A percentile compares a stretch with the other conserved stretches of the same genome.
phyloP scores from a whole-genome alignment of 2,888 invertebrate genomes.

The Branchinecta sandiegonensis region DNA sequence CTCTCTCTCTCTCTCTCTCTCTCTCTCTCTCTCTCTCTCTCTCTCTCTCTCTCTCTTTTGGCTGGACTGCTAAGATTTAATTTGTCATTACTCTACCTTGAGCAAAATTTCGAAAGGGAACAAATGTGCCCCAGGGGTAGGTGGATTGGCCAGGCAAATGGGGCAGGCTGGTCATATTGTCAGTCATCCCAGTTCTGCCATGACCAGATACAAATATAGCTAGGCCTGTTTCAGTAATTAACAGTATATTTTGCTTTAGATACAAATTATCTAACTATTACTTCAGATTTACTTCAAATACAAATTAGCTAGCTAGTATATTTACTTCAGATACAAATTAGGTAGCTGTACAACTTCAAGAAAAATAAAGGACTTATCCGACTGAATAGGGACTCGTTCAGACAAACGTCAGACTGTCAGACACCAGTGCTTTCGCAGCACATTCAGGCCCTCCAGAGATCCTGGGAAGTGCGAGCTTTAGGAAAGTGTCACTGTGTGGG shows the following conservation, averaged over 20 bases:
- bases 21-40: too few species aligned
- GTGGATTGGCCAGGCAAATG: not conserved
- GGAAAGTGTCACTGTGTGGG: not conserved
- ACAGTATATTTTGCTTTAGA: not conserved
- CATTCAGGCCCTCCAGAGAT: not conserved
- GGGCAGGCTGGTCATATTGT: not conserved
- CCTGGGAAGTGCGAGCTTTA: not conserved
- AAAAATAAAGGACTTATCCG: too few species aligned
- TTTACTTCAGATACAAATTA: too few species aligned
- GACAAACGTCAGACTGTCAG: not conserved
- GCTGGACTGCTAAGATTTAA: too few species aligned
- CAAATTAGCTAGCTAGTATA: too few species aligned
- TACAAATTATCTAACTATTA: too few species aligned
- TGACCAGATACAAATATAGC: not conserved
- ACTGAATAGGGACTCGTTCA: too few species aligned
- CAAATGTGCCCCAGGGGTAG: not conserved
- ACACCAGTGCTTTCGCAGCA: not conserved
- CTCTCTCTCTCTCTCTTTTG: too few species aligned
- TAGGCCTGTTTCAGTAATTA: not conserved
- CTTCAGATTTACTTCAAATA: too few species aligned
- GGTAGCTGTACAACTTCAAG: too few species aligned
- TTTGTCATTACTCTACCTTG: too few species aligned
- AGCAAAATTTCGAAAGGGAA: not conserved
- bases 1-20: too few species aligned
- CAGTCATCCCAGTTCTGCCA: not conserved